Conservation (phyloP, 2,888 invertebrate genomes). For the Ennomos fuscantarius region DNA sequence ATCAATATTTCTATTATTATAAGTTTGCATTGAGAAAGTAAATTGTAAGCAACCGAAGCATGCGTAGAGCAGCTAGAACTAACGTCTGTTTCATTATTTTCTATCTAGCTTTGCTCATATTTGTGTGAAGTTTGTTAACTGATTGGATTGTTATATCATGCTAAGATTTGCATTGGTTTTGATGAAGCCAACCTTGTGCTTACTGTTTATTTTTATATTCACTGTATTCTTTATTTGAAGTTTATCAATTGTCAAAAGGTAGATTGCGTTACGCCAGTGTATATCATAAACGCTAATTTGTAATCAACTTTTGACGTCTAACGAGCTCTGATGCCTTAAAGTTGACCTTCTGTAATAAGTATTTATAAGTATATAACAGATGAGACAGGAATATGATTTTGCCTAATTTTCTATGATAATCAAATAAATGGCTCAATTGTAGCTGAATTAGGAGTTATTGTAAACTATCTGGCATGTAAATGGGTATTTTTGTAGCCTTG, state of each 20-base stretch:
- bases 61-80: too few species aligned
- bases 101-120: neutral
- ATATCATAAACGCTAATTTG: conserved; percentile 34
- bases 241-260: conserved; percentile 52
- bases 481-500: conserved; percentile 7
- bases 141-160: neutral
- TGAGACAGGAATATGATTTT: neutral
- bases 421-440: conserved; percentile 5
- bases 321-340: neutral
- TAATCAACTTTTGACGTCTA: conserved; percentile 20
- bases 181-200: conserved; percentile 53
- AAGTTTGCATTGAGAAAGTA: too few species aligned
- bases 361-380: neutral
- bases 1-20: neutral
- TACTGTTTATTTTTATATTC: conserved; percentile 52
- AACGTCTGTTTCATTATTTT: too few species aligned
- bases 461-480: neutral
- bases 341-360: conserved; percentile 18
- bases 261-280: conserved; percentile 38
- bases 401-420: conserved; percentile 21
- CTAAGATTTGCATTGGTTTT: conserved; percentile 41
- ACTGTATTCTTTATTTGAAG: conserved; percentile 46
- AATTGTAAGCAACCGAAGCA: too few species aligned
- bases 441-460: neutral
- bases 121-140: conserved; percentile 13